Evolutionary conservation across 2,888 invertebrate genomes (phyloP).

Genomic region (Drosophila acutilabella): DNA sequence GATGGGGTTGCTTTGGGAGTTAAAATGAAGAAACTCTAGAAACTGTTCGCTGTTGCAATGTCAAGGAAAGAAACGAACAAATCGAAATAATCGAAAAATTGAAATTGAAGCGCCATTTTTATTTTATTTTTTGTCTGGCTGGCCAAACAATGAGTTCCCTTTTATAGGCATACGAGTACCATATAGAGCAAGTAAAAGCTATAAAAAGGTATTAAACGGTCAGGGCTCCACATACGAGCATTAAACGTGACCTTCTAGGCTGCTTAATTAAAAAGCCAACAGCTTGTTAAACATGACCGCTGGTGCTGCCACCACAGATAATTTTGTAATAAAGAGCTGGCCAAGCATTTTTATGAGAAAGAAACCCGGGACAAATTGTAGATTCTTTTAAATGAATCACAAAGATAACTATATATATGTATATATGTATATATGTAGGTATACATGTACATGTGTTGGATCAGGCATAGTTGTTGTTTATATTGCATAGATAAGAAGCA

Average conservation of each 20-base stretch:
- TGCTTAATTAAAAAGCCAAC: slow-evolving; percentile 82
- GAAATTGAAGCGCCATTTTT: slow-evolving; percentile 71
- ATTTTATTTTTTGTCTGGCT: slow-evolving; percentile 13
- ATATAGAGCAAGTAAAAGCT: slow-evolving; percentile 32
- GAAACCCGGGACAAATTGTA: slow-evolving; percentile 41
- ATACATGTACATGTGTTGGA: slow-evolving; percentile 46
- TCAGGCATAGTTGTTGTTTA: slow-evolving; percentile 60
- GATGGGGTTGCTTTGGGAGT: slow-evolving; percentile 61
- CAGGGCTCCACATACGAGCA: slow-evolving; percentile 30
- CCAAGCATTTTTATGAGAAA: slow-evolving; percentile 41
- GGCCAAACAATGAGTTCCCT: slow-evolving; percentile 43
- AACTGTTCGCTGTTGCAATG: slow-evolving; percentile 65
- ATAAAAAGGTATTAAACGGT: slow-evolving; percentile 54
- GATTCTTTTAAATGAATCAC: slow-evolving; percentile 69
- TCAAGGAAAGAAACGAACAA: slow-evolving; percentile 62
- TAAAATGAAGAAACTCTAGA: slow-evolving; percentile 72
- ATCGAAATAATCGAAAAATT: slow-evolving; percentile 30
- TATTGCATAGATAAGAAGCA: slow-evolving; percentile 62
- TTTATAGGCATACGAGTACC: slow-evolving; percentile 12
- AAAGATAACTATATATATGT: slow-evolving; percentile 52
- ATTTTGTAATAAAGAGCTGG: slow-evolving; percentile 32
- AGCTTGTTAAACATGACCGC: slow-evolving; percentile 76
- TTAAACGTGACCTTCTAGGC: slow-evolving; percentile 64
- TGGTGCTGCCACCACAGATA: slow-evolving; percentile 45
- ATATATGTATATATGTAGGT: background rate